Evolutionary conservation across 2,888 invertebrate genomes (phyloP), one percentile per base, ranked within the genome.

Genomic region (Epinotia nisella): DNA sequence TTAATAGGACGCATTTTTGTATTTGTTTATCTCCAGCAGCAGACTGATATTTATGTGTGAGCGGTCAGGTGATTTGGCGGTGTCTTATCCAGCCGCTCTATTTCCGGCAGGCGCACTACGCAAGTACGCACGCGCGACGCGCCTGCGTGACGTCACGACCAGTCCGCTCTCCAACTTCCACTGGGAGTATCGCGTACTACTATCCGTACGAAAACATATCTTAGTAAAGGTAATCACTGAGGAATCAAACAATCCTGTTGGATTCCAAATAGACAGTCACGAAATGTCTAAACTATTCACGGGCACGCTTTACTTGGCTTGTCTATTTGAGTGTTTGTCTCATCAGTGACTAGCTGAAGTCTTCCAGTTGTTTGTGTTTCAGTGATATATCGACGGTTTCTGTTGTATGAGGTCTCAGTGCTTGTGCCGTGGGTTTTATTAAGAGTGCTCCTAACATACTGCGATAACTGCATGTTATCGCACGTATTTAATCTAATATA

Each of bases 41-140:
- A 35, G 15, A 29, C 11, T 51, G 17, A 53, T 41, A 35, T 59
- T 19, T 13, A 4, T 17, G 17, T 51, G 45, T 70, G 17, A n/a
- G 13, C 41, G 29, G 51, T 59, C 64, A 65, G 65, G 64, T 71
- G 70, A 62, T 56, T 55, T 71, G 70, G 58, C 64, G 58, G 64
- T 77, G 78, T 70, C 78, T 70, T 78, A 79, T 87, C 84, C 77
- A 86, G 84, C 78, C 76, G 78, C 77, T 80, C 58, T 85, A 84
- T 80, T 81, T 80, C 81, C 77, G 78, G 76, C 76, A 79, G 41
- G 77, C 76, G 77, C 73, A 78, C 59, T 79, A 82, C 93, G 92
- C 93, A 90, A 90, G 92, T 79, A 82, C 93, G 92, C 93, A 90
- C 90, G 92, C 91, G 91, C 78, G 86, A 81, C 87, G 87, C 89